These are phyloP conservation scores for Luffia ferchaultella DNA, from an alignment of 2,888 invertebrate genomes.

Conservation along the genomic window DNA sequence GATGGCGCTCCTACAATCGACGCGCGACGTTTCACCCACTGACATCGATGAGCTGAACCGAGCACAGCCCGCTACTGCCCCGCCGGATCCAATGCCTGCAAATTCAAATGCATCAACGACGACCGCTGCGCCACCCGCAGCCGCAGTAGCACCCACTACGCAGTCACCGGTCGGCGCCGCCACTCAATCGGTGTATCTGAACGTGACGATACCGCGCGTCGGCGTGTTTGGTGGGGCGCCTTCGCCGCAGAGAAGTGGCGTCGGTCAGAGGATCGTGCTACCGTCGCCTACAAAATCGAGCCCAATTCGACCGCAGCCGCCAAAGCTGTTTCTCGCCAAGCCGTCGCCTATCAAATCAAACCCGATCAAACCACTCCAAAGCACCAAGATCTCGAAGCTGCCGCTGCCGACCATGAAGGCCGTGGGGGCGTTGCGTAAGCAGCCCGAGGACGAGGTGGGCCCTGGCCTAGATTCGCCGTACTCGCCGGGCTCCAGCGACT, in stretches of 20 bases:
- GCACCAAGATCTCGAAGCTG: constrained; percentile 27
- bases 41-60: constrained; percentile 3
- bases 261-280: constrained; percentile 47
- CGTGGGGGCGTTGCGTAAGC: constrained; percentile 21
- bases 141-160: background rate
- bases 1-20: constrained; percentile 65
- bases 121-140: background rate
- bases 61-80: constrained; percentile 8
- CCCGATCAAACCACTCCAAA: constrained; percentile 64
- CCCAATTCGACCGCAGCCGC: constrained; percentile 42
- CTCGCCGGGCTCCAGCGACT: constrained; percentile 89
- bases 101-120: too few species aligned
- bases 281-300: constrained; percentile 55
- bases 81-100: constrained; percentile 12
- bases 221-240: constrained; percentile 23
- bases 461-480: constrained; percentile 83
- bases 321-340: constrained; percentile 61
- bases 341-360: constrained; percentile 65
- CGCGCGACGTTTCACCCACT: constrained; percentile 46
- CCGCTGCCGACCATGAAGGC: constrained; percentile 29
- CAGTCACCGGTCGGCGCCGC: constrained; percentile 24
- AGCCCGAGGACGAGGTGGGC: constrained; percentile 58
- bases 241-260: constrained; percentile 15
- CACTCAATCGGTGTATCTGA: constrained; percentile 27
- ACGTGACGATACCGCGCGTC: constrained; percentile 28